These are phyloP conservation scores for Aporophyla lueneburgensis DNA, from an alignment of 2,888 invertebrate species.

Conservation along the genomic window DNA sequence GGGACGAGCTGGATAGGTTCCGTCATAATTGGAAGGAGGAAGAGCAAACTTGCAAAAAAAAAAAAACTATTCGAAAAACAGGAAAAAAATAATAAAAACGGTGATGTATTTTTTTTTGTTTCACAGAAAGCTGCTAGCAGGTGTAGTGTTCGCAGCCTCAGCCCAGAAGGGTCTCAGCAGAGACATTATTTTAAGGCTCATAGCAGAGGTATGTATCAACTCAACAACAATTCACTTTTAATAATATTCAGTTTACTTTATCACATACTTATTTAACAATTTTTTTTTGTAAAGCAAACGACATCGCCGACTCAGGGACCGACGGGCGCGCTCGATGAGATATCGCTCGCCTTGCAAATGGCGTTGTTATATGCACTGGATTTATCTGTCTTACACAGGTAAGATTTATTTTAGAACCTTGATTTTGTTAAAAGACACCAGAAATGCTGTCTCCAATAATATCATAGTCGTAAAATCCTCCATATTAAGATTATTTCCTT, in stretches of 20 bases:
- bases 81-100: too few relatives aligned
- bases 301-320: constrained; percentile 85
- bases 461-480: background rate
- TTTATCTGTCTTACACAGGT: constrained; percentile 93
- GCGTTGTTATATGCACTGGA: constrained; percentile 96
- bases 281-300: constrained; percentile 77
- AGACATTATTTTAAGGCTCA: constrained; percentile 92
- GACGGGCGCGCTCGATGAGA: constrained; percentile 94
- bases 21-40: too few relatives aligned
- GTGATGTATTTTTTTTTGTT: background rate
- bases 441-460: background rate
- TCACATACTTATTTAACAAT: background rate
- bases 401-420: background rate
- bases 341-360: constrained; percentile 95
- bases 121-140: constrained; percentile 83
- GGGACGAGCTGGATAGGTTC: too few relatives aligned
- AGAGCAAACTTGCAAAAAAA: too few relatives aligned
- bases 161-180: constrained; percentile 92
- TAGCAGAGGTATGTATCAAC: constrained; percentile 83
- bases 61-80: too few relatives aligned
- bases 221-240: background rate
- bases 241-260: too few relatives aligned
- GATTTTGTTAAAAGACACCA: background rate
- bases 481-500: too few relatives aligned
- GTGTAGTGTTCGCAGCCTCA: constrained; percentile 85